Percentiles rank a stretch among this genome's conserved stretches.
phyloP scores from a whole-genome alignment of 2,888 invertebrate species.

The Pachymerium ferrugineum region DNA sequence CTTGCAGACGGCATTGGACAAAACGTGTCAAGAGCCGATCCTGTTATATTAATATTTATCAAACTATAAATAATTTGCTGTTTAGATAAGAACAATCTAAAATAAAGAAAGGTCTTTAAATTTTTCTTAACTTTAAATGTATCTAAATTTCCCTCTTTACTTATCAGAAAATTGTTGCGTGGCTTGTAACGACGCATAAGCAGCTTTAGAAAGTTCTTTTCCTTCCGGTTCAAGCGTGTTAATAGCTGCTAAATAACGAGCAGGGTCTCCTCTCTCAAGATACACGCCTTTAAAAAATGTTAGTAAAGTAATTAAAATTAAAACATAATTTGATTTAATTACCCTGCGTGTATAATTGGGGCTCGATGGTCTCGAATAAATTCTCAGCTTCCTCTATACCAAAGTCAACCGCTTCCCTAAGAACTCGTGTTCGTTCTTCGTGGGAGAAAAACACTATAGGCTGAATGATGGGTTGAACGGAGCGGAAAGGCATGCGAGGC shows the following conservation, averaged over 20 bases:
- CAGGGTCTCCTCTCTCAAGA: constrained; percentile 27
- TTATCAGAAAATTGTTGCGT: constrained; percentile 1
- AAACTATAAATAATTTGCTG: constrained; percentile 28
- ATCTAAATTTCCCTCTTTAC: not conserved
- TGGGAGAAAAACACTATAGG: constrained; percentile 6
- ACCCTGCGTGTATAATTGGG: constrained; percentile 50
- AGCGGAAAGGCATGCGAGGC: not conserved
- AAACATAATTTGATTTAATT: not conserved
- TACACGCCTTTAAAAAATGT: not conserved
- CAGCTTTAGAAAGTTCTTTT: constrained; percentile 4
- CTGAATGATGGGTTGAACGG: not conserved
- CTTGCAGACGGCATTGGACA: not conserved
- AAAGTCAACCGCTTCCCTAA: constrained; percentile 51
- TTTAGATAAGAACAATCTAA: constrained; percentile 5
- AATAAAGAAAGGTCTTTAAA: not conserved
- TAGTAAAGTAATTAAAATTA: not conserved
- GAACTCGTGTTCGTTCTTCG: constrained; percentile 7
- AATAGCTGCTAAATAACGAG: constrained; percentile 15
- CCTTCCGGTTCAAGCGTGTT: constrained; percentile 27
- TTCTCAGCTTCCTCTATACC: constrained; percentile 64
- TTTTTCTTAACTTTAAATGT: not conserved
- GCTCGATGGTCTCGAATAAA: constrained; percentile 58
- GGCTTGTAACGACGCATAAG: constrained; percentile 28
- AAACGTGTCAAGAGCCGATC: not conserved
- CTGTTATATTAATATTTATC: not conserved